Percentiles rank a stretch among this genome's conserved stretches.
phyloP scores from a whole-genome alignment of 2,113 vertebrate species.

The Podiceps cristatus region DNA sequence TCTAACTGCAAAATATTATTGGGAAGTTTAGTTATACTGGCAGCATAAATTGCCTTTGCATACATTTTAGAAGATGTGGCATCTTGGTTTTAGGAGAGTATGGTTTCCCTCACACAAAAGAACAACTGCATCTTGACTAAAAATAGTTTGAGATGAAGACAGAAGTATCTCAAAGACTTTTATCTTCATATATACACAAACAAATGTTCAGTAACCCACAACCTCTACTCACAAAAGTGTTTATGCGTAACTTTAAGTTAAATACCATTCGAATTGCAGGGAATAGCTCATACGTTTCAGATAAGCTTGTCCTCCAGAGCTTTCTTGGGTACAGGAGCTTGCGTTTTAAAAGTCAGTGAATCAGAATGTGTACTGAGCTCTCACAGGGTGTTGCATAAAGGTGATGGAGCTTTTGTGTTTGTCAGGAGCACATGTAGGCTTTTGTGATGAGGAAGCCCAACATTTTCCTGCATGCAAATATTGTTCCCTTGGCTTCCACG shows the following conservation, averaged over 20 bases:
- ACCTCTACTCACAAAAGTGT: background rate
- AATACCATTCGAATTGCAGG: background rate
- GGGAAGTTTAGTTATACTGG: background rate
- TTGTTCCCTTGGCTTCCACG: constrained; percentile 1
- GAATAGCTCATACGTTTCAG: background rate
- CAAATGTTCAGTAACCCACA: background rate
- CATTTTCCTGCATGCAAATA: background rate
- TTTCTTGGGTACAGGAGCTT: background rate
- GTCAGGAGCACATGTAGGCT: rapidly evolving
- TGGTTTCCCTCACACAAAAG: background rate
- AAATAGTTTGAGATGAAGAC: background rate
- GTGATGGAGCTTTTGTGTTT: background rate
- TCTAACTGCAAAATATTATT: background rate
- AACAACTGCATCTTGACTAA: background rate
- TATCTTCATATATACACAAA: background rate
- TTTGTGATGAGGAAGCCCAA: background rate
- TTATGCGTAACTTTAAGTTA: background rate
- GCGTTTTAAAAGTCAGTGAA: background rate
- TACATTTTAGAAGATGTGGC: background rate
- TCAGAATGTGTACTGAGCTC: background rate
- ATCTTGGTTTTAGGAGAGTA: background rate
- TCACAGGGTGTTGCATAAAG: background rate
- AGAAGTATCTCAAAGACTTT: background rate
- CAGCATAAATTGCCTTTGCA: background rate
- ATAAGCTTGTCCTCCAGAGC: background rate